Evolutionary conservation across 2,888 invertebrate species (phyloP).

Genomic region (Sisyra terminalis): DNA sequence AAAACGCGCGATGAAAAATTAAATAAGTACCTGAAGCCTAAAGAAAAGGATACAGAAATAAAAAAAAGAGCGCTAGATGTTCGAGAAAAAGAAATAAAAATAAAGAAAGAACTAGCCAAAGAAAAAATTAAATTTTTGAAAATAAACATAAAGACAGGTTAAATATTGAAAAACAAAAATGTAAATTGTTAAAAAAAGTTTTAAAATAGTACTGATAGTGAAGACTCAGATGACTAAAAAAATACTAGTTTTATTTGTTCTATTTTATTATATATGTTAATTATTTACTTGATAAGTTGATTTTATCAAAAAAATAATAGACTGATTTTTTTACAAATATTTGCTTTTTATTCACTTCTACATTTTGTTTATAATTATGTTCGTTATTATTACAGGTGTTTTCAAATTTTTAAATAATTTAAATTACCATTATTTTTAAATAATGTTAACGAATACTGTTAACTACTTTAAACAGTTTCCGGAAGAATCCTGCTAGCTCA

Average conservation of each 20-base stretch:
- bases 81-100: constrained; percentile 3
- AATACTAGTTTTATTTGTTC: background rate
- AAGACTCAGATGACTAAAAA: constrained; percentile 3
- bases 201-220: constrained; percentile 5
- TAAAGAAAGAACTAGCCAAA: background rate
- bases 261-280: background rate
- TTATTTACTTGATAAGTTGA: background rate
- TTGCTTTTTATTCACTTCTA: too few relatives aligned
- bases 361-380: too few relatives aligned
- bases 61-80: constrained; percentile 1
- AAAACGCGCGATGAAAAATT: constrained; percentile 1
- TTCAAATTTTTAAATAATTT: background rate
- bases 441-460: background rate
- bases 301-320: too few relatives aligned
- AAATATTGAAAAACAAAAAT: constrained; percentile 6
- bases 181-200: constrained; percentile 1
- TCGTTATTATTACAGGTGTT: too few relatives aligned
- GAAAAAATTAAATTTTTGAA: constrained; percentile 5
- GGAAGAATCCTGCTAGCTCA: background rate
- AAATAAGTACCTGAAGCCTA: background rate
- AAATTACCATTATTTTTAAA: background rate
- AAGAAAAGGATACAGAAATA: constrained; percentile 3
- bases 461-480: background rate
- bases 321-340: too few relatives aligned
- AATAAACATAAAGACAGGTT: constrained; percentile 5